phyloP scores from a whole-genome alignment of 1,140 invertebrate species.

The Mactra quadrangularis region DNA sequence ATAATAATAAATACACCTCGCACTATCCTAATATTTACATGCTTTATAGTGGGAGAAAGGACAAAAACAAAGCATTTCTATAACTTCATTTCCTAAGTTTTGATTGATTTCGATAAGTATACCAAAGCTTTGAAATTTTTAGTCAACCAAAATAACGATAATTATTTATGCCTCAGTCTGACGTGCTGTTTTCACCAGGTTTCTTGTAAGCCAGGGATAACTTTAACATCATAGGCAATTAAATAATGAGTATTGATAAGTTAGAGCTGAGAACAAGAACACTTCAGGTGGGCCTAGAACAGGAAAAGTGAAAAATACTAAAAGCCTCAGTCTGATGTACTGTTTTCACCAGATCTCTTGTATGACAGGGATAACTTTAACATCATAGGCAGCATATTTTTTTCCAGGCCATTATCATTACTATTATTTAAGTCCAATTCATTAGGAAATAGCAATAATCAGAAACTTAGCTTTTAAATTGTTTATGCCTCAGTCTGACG shows the following conservation, averaged over 20 bases:
- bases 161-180: constrained; percentile 31
- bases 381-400: constrained; percentile 34
- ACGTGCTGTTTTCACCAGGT: constrained; percentile 50
- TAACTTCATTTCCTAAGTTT: too few relatives aligned
- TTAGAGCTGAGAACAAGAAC: too few relatives aligned
- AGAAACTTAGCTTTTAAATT: neutral
- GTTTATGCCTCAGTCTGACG: constrained; percentile 19
- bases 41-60: too few relatives aligned
- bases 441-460: neutral
- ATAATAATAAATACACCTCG: too few relatives aligned
- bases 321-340: constrained; percentile 48
- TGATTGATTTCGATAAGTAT: too few relatives aligned
- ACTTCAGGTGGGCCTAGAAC: too few relatives aligned
- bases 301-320: too few relatives aligned
- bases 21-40: too few relatives aligned
- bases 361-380: constrained; percentile 55
- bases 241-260: too few relatives aligned
- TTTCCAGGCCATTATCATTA: neutral
- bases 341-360: constrained; percentile 38
- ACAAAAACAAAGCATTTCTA: too few relatives aligned
- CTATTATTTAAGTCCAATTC: neutral
- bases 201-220: constrained; percentile 40
- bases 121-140: too few relatives aligned
- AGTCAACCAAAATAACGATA: too few relatives aligned
- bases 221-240: constrained; percentile 47